These are phyloP conservation scores for Anthopleura xanthogrammica DNA, from an alignment of 92 coral and sea anemone genomes.

Conservation along the genomic window DNA sequence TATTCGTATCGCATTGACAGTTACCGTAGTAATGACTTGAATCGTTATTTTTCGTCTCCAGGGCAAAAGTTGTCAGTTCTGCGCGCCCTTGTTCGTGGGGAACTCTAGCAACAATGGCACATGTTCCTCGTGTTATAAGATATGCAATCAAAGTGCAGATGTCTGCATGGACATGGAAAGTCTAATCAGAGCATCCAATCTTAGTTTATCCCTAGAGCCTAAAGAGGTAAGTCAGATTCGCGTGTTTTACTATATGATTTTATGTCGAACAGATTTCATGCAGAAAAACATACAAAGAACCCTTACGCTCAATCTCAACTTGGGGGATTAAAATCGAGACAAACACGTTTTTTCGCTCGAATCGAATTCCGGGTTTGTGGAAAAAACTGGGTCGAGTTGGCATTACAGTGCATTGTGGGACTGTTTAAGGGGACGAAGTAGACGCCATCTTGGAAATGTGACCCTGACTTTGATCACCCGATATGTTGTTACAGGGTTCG, in stretches of 20 bases:
- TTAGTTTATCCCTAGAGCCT: constrained; percentile 47
- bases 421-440: too few species aligned
- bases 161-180: constrained; percentile 65
- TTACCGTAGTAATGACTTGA: neutral
- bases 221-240: constrained; percentile 30
- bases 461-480: neutral
- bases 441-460: too few species aligned
- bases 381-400: too few species aligned
- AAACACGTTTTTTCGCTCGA: too few species aligned
- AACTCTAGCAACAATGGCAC: constrained; percentile 71
- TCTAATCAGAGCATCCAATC: constrained; percentile 27
- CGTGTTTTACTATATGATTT: too few species aligned
- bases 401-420: too few species aligned
- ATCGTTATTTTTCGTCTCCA: constrained; percentile 8
- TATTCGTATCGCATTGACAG: neutral
- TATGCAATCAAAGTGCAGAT: constrained; percentile 70
- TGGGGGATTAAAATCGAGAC: too few species aligned
- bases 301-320: too few species aligned
- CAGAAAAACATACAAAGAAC: too few species aligned
- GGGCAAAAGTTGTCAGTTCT: constrained; percentile 85
- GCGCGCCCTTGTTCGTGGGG: constrained; percentile 88
- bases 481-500: neutral
- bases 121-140: constrained; percentile 69
- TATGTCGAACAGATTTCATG: too few species aligned
- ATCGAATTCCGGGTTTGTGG: too few species aligned